Percentiles rank a stretch among this genome's conserved stretches.
phyloP scores from a whole-genome alignment of 2,888 invertebrate genomes.

The Phyllotreta striolata region DNA sequence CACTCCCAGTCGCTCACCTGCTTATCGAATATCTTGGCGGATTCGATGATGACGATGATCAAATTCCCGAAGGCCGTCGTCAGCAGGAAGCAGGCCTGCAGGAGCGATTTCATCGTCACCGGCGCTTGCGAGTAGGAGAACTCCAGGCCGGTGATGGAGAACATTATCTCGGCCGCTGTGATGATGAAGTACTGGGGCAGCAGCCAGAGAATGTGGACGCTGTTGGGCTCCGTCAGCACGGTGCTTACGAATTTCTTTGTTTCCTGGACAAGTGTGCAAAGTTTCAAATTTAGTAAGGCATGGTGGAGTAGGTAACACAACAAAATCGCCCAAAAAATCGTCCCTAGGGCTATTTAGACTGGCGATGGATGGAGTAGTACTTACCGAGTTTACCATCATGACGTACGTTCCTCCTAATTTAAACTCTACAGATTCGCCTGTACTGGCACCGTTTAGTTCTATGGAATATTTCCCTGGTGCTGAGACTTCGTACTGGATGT shows the following conservation, averaged over 20 bases:
- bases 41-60: constrained; percentile 88
- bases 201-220: constrained; percentile 83
- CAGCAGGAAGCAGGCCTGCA: constrained; percentile 91
- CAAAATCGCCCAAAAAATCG: too few species aligned
- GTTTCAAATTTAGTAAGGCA: background rate
- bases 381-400: constrained; percentile 37
- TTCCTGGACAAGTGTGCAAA: background rate
- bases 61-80: constrained; percentile 94
- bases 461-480: constrained; percentile 42
- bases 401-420: constrained; percentile 73
- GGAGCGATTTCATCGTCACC: constrained; percentile 89
- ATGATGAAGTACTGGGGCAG: constrained; percentile 93
- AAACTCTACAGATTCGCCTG: constrained; percentile 50
- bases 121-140: constrained; percentile 97
- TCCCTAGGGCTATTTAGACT: too few species aligned
- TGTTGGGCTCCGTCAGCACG: constrained; percentile 73
- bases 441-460: background rate
- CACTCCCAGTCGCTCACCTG: constrained; percentile 75
- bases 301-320: too few species aligned
- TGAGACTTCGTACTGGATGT: constrained; percentile 22
- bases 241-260: background rate
- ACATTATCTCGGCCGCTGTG: constrained; percentile 94
- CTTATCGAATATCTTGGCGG: constrained; percentile 76
- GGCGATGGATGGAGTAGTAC: constrained; percentile 1
- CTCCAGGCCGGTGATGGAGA: constrained; percentile 93